Evolutionary conservation across 2,113 vertebrate genomes (phyloP).

Genomic region (Pica pica): DNA sequence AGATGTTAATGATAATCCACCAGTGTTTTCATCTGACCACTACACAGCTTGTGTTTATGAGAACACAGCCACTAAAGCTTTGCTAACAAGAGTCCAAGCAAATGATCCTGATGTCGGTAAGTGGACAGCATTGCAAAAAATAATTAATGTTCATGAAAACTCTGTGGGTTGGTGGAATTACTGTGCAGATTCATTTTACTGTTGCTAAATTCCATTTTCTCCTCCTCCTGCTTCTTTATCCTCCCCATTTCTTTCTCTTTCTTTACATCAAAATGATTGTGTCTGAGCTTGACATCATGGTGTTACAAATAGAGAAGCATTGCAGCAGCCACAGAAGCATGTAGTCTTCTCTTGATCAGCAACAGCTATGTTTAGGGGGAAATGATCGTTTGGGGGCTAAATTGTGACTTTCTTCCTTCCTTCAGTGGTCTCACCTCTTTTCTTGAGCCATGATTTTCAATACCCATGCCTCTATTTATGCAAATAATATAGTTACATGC

Average conservation of each 20-base stretch:
- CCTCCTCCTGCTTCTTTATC: not conserved
- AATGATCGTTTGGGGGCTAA: not conserved
- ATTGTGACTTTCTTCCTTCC: not conserved
- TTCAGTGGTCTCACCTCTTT: not conserved
- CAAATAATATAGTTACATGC: not conserved
- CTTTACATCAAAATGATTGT: not conserved
- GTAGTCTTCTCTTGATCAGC: not conserved
- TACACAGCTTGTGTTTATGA: slow-evolving; percentile 90
- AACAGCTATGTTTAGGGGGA: not conserved
- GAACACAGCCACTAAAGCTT: slow-evolving; percentile 88
- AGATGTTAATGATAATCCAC: slow-evolving; percentile 95
- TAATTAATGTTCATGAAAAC: not conserved
- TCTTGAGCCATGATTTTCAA: not conserved
- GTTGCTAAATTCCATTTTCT: not conserved
- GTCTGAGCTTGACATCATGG: not conserved
- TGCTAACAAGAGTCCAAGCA: slow-evolving; percentile 91
- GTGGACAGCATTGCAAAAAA: not conserved
- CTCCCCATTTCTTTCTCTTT: not conserved
- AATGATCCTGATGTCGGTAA: slow-evolving; percentile 91
- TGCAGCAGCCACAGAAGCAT: not conserved
- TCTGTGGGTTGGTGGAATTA: not conserved
- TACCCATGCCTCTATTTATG: not conserved
- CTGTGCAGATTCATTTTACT: not conserved
- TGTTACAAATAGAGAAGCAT: not conserved
- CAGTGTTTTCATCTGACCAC: slow-evolving; percentile 81